phyloP scores from a whole-genome alignment of 2,888 invertebrate genomes.

The Fragum whitleyi region DNA sequence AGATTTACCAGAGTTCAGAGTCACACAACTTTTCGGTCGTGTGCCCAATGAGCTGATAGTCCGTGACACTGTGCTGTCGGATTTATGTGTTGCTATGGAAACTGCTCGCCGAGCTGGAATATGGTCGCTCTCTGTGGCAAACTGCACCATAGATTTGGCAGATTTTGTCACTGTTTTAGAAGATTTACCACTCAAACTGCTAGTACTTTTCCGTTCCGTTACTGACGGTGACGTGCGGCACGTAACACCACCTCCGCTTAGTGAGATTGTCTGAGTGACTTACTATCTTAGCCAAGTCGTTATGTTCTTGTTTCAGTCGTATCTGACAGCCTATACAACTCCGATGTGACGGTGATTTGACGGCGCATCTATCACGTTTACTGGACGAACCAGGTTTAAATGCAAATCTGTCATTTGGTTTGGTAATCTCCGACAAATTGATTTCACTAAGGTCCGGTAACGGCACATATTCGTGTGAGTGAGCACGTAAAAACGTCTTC shows the following conservation, averaged over 20 bases:
- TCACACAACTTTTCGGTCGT: not conserved
- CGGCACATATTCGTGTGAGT: slow-evolving; percentile 50
- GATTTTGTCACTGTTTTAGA: not conserved
- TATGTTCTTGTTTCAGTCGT: slow-evolving; percentile 61
- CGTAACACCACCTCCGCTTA: slow-evolving; percentile 64
- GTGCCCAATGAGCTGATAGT: not conserved
- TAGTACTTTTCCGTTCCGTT: not conserved
- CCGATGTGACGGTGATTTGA: slow-evolving; percentile 53
- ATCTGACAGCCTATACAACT: slow-evolving; percentile 69
- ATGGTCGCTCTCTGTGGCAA: not conserved
- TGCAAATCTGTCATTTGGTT: slow-evolving; percentile 63
- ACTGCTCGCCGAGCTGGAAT: not conserved
- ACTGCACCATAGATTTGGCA: not conserved
- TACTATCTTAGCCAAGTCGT: slow-evolving; percentile 36
- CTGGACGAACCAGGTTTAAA: slow-evolving; percentile 58
- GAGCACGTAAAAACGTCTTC: slow-evolving; percentile 53
- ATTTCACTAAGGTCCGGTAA: not conserved
- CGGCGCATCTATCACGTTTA: slow-evolving; percentile 31
- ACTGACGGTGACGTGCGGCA: slow-evolving; percentile 44
- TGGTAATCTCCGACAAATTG: not conserved
- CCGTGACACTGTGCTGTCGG: no score
- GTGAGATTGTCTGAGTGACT: slow-evolving; percentile 31
- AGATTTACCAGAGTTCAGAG: not conserved
- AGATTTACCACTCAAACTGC: not conserved
- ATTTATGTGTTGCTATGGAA: not conserved